Percentiles rank a stretch among this genome's conserved stretches.
Conservation (phyloP, 2,888 invertebrate genomes). For the Hyppa rectilinea region DNA sequence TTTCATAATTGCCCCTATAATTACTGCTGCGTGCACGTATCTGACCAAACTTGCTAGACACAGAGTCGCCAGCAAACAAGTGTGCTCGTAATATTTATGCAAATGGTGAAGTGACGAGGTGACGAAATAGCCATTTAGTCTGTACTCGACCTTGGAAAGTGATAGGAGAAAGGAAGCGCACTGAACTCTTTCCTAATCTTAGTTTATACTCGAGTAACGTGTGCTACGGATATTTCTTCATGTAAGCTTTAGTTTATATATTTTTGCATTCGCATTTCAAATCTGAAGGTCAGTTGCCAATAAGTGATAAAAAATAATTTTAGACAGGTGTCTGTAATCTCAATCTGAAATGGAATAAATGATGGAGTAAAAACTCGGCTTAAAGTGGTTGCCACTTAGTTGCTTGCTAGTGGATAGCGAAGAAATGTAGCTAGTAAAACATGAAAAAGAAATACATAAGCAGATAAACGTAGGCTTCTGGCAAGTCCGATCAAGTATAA, state of each 20-base stretch:
- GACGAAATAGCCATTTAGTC: constrained; percentile 29
- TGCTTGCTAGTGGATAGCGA: neutral
- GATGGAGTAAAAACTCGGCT: neutral
- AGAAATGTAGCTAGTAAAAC: neutral
- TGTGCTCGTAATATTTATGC: constrained; percentile 35
- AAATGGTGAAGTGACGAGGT: constrained; percentile 46
- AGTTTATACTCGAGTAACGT: constrained; percentile 25
- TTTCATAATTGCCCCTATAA: constrained; percentile 49
- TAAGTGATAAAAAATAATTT: constrained; percentile 23
- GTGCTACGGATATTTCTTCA: constrained; percentile 36
- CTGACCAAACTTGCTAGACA: constrained; percentile 48
- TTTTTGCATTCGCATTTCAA: constrained; percentile 28
- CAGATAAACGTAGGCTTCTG: neutral
- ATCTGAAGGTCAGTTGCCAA: constrained; percentile 51
- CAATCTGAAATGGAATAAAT: constrained; percentile 22
- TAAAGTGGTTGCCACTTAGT: constrained; percentile 2
- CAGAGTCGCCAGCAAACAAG: constrained; percentile 53
- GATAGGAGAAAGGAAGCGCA: constrained; percentile 57
- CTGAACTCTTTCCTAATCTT: constrained; percentile 44
- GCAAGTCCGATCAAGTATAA: neutral
- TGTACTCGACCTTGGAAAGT: constrained; percentile 50
- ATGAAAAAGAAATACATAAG: constrained; percentile 5
- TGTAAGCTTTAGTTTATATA: constrained; percentile 14
- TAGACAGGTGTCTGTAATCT: constrained; percentile 13
- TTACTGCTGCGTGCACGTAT: constrained; percentile 26